Base-by-base conservation (phyloP, 2,113 vertebrate species). In the Onychostruthus taczanowskii region DNA sequence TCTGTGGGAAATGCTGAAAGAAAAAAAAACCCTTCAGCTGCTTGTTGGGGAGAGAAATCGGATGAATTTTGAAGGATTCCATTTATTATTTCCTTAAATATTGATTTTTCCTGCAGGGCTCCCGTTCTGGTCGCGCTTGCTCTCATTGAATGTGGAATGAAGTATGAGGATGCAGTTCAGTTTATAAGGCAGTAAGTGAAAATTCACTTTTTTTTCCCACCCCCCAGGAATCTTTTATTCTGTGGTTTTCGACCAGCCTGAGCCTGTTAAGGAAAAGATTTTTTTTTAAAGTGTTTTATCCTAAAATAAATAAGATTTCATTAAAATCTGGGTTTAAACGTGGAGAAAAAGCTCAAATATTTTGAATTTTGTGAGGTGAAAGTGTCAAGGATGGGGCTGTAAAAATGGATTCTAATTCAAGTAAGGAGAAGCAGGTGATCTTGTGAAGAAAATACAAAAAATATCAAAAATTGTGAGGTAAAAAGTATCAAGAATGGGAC, bases 141-240 rank as follows among this genome's bases (percentile, higher is more conserved):
- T 95, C 98, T 99, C 97, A 99, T 99, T 96, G 99, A 99, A 97
- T 98, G 97, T 97, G 99, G 99, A 96, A 99, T 99, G 99, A 99
- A 99, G 98, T 99, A 99, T 10, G 99, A 99, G 97, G 99, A 99
- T 84, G 99, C 99, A 59, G 99, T 99, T 98, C 99, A 99, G 98
- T 99, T 99, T 94, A 99, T 99, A 98, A 98, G 99, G 98, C 99
- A 99, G 99, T 99, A 98, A 98, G 99, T 99, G 87, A 80, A 86
- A 81, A 75, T 62, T 91, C 53, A 11, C 63, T 10, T 2, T 63
- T 31, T 10, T 27, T 19, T 7, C 9, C 11, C 16, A 16, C 44
- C 24, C 26, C 15, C 18, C 26, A 18, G 10, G 7, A 43, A 31
- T 50, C 26, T 63, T 43, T 69, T 2, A 0, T 17, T 72, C 43